Percentiles rank a stretch among this genome's conserved stretches.
phyloP scores from a whole-genome alignment of 2,797 vertebrate genomes.

The Fundulus diaphanus region DNA sequence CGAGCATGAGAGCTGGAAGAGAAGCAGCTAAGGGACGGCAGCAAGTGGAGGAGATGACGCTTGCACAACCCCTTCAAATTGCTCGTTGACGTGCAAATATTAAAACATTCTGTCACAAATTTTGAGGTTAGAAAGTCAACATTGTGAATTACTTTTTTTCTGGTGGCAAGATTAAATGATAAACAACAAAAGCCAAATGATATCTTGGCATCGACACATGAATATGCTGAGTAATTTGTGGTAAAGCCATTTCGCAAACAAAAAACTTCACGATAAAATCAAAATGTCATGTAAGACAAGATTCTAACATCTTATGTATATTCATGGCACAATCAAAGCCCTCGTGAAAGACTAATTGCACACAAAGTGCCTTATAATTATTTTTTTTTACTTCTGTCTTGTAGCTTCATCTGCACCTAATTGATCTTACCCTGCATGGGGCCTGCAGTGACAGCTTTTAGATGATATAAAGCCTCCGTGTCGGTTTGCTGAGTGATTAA shows the following conservation, averaged over 20 bases:
- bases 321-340: background rate
- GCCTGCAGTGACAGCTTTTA: constrained; percentile 22
- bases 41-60: constrained; percentile 15
- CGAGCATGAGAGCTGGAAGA: constrained; percentile 3
- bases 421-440: constrained; percentile 22
- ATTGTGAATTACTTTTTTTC: background rate
- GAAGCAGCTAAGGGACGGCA: constrained; percentile 8
- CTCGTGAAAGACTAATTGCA: constrained; percentile 2
- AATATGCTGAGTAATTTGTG: background rate
- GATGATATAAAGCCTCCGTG: constrained; percentile 8
- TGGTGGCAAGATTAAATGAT: background rate
- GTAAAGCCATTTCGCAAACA: constrained; percentile 17
- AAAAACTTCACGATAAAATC: constrained; percentile 15
- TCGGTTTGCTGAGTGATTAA: constrained; percentile 34
- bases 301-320: background rate
- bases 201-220: background rate
- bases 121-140: background rate
- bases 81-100: background rate
- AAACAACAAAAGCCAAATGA: background rate
- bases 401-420: constrained; percentile 27
- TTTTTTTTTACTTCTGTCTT: constrained; percentile 4
- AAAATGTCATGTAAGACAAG: constrained; percentile 6
- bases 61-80: constrained; percentile 18
- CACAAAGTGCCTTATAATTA: constrained; percentile 20
- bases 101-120: background rate